Base-by-base conservation (phyloP, 2,888 invertebrate genomes). In the Macaria liturata region DNA sequence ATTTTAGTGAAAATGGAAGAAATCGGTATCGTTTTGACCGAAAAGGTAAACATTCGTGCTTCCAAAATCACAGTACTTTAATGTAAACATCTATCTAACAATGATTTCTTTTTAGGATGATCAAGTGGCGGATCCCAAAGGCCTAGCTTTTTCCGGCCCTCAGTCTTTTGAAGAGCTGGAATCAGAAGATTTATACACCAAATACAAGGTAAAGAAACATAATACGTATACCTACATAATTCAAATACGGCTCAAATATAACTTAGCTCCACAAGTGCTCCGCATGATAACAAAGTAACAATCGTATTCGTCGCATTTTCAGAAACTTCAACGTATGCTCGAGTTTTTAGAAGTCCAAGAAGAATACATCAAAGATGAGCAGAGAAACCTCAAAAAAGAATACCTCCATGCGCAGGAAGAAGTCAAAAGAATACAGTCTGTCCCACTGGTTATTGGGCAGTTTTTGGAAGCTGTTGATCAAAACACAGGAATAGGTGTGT, bases 391-490 rank as follows among this genome's bases (percentile, higher is more conserved):
- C 55, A 99, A 99, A 83, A 99, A 99, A 76, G 99, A 99, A 85
- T 98, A 99, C 86, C 93, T 99, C 2, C 99, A 99, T 88, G 99
- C 99, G 0, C 99, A 99, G 79, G 97, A 97, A 79, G 97, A 98
- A 92, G 99, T 99, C 0, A 99, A 99, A 84, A 95, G 99, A 46
- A 99, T 99, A 77, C 99, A 99, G 82, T 99, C 99, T 63, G 99
- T 99, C 31, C 99, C 99, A 1, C 93, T 99, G 54, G 99, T 99
- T 0, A 99, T 99, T 81, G 99, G 99, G 1, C 99, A 99, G 86
- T 99, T 99, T 86, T 93, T 99, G 69, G 99, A 99, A 92, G 99
- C 99, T 61, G 99, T 99, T 42, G 99, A 99, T 88, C 99, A 98
- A 83, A 99, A 99, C 80, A 99, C 99, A 66, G 99, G 99, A 62